Conservation (phyloP, 2,797 vertebrate genomes). For the Fistularia tabacaria region DNA sequence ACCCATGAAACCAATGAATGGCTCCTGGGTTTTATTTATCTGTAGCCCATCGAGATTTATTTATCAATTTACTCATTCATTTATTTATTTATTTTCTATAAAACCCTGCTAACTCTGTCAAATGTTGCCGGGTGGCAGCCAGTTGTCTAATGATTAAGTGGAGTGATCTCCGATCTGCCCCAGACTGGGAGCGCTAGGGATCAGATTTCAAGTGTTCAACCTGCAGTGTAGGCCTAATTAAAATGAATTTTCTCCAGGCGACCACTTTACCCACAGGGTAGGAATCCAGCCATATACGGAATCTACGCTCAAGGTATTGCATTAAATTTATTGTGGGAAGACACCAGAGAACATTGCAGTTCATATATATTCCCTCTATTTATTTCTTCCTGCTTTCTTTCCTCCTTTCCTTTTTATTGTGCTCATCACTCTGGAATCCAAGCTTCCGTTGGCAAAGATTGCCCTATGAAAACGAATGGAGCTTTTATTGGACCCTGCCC, state of each 20-base stretch:
- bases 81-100: constrained; percentile 32
- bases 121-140: constrained; percentile 67
- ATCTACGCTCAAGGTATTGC: constrained; percentile 74
- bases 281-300: constrained; percentile 66
- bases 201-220: constrained; percentile 76
- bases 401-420: constrained; percentile 71
- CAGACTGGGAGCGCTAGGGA: constrained; percentile 68
- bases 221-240: constrained; percentile 77
- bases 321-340: constrained; percentile 71
- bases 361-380: constrained; percentile 57
- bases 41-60: constrained; percentile 40
- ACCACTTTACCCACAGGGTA: constrained; percentile 74
- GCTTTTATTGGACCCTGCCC: constrained; percentile 65
- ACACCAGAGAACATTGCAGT: constrained; percentile 71
- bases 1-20: constrained; percentile 58
- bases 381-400: constrained; percentile 36
- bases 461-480: constrained; percentile 69
- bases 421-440: constrained; percentile 73
- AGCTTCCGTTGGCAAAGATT: constrained; percentile 74
- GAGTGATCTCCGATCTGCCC: constrained; percentile 76
- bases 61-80: no score
- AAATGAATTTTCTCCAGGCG: constrained; percentile 79
- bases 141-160: constrained; percentile 80
- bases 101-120: constrained; percentile 68
- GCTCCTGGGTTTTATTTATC: constrained; percentile 51